These are phyloP conservation scores for Cataglyphis altisquamis DNA, from an alignment of 2,888 invertebrate species.

Conservation along the genomic window DNA sequence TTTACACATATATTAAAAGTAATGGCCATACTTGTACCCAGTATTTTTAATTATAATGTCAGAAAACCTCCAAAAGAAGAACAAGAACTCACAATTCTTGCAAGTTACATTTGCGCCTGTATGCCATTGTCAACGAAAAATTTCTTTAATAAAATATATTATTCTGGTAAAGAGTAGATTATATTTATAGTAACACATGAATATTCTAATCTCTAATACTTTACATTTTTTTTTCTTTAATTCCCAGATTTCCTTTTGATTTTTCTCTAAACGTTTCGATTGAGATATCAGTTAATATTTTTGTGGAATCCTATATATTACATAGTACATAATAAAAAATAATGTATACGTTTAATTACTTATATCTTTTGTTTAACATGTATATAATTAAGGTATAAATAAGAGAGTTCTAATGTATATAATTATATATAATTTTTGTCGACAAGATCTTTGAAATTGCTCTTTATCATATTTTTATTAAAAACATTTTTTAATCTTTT, in stretches of 20 bases:
- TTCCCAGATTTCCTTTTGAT: background rate
- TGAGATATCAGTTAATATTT: no score
- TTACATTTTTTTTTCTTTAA: background rate
- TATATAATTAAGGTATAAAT: background rate
- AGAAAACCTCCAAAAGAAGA: background rate
- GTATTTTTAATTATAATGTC: background rate
- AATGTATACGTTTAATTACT: no score
- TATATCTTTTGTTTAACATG: no score
- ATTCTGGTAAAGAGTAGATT: background rate
- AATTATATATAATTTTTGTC: slow-evolving; percentile 68
- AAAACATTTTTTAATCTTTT: slow-evolving; percentile 64
- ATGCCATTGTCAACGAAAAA: background rate
- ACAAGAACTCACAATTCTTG: background rate
- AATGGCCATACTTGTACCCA: background rate
- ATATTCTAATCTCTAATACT: background rate
- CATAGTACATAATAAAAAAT: no score
- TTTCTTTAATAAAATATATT: slow-evolving; percentile 6
- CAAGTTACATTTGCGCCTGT: background rate
- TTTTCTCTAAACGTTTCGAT: background rate
- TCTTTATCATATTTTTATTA: slow-evolving; percentile 61
- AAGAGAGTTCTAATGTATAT: background rate
- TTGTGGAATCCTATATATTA: no score
- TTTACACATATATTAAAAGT: background rate
- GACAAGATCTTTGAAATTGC: slow-evolving; percentile 70
- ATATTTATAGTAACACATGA: background rate